These are phyloP conservation scores for Rotaria magnacalcarata DNA, from an alignment of 2,888 invertebrate species.

Conservation along the genomic window DNA sequence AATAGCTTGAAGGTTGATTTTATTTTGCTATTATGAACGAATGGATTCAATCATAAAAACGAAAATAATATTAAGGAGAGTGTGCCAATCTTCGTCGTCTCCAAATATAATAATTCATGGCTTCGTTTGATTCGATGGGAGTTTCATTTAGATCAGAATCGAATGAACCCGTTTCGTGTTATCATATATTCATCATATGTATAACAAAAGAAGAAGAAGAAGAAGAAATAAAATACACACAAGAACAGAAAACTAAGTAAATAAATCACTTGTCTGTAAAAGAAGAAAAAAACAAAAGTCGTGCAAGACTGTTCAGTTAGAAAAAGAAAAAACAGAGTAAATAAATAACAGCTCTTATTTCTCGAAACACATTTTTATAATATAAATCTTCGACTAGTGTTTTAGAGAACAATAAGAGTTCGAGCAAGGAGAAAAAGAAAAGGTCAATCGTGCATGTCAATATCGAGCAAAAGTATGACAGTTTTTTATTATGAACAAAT, in stretches of 20 bases:
- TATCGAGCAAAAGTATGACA: neutral
- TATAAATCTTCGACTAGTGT: neutral
- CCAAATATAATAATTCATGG: no score
- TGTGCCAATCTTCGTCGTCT: no score
- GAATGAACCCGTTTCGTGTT: no score
- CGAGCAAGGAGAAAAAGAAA: neutral
- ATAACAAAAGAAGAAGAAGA: neutral
- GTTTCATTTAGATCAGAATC: no score
- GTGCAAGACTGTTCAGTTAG: neutral
- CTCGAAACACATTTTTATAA: no score
- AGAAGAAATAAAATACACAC: neutral
- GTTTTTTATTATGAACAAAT: neutral
- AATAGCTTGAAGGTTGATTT: no score
- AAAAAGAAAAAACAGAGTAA: neutral
- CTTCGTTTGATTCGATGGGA: no score
- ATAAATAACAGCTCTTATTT: no score
- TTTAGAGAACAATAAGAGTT: neutral
- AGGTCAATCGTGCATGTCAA: neutral
- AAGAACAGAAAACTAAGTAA: neutral
- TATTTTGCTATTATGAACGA: no score
- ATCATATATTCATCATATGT: neutral
- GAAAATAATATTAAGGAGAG: no score
- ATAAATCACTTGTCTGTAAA: neutral
- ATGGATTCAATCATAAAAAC: no score
- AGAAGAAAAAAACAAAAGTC: neutral